Base-by-base conservation (phyloP, 2,888 invertebrate species). In the Heliothis peltigera region DNA sequence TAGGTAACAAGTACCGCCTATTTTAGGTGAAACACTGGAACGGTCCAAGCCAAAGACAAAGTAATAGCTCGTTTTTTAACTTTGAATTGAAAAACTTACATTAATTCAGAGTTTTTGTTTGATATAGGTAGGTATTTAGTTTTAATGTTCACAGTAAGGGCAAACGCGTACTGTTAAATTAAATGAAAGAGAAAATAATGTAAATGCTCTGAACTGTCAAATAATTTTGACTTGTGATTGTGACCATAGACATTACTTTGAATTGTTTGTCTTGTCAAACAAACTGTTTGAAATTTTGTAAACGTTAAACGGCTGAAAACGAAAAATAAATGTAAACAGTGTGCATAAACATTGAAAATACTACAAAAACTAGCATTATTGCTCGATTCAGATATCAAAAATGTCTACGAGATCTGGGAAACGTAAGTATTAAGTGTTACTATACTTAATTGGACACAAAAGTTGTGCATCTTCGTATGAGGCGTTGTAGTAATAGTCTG, bases 331-430 rank as follows among this genome's bases (percentile, higher is more conserved):
- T 66, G 63, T 79, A 82, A 80, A 83, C 76, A 80, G 72, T 70
- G 64, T 19, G 19, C 32, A 69, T 66, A 64, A 61, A 51, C 25
- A 64, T 48, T 48, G 18, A 28, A 51, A 32, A 52, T 51, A 55
- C n/a, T 64, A 53, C 56, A 51, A 19, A 17, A 19, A 18, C 44
- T 17, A 32, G 25, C 47, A 39, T 18, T 2, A 18, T 35, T 35
- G 35, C 15, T 3, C 35, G 6, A 6, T 25, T 25, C 6, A 25
- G 3, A 22, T 51, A 43, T 43, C 22, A 6, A 17, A 55, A 86
- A 94, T 94, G 94, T 90, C 93, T 68, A 94, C 94, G 4, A 89
- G 94, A 84, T 93, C 94, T 59, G 92, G 93, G 44, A 94, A 91
- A 89, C 87, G 94, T 94, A 86, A 90, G 92, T 90, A 64, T 32